Conservation (phyloP, 1,140 invertebrate genomes). For the Camponotus floridanus region DNA sequence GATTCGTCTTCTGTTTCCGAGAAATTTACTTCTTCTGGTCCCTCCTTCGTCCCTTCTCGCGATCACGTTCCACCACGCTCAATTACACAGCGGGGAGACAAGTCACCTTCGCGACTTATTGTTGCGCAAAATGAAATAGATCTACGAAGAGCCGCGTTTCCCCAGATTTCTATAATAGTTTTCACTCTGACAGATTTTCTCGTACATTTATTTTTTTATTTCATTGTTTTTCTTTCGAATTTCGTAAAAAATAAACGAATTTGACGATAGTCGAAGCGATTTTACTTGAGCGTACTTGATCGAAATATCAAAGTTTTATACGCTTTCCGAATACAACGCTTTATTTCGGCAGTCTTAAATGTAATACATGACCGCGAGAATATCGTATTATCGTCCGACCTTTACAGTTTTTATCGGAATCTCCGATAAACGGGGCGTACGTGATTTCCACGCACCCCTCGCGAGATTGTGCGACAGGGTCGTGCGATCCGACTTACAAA, state of each 20-base stretch:
- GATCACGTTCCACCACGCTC: slow-evolving; percentile 53
- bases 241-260: not conserved
- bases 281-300: not conserved
- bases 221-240: not conserved
- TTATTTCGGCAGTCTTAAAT: slow-evolving; percentile 43
- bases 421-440: slow-evolving; percentile 19
- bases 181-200: not conserved
- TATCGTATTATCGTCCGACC: slow-evolving; percentile 4
- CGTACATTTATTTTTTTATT: not conserved
- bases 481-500: slow-evolving; percentile 52
- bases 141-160: slow-evolving; percentile 16
- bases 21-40: slow-evolving; percentile 66
- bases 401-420: slow-evolving; percentile 33
- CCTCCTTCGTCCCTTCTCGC: not conserved
- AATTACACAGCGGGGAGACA: slow-evolving; percentile 34
- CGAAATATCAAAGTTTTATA: not conserved
- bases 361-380: slow-evolving; percentile 17
- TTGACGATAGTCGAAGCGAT: slow-evolving; percentile 14
- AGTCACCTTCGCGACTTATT: slow-evolving; percentile 32
- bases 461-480: not conserved
- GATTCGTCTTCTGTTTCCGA: slow-evolving; percentile 66
- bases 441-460: slow-evolving; percentile 47
- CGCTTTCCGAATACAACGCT: not conserved
- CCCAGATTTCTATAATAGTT: slow-evolving; percentile 37
- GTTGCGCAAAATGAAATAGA: slow-evolving; percentile 37